phyloP scores from a whole-genome alignment of 2,113 vertebrate species.

The Salminus brasiliensis region DNA sequence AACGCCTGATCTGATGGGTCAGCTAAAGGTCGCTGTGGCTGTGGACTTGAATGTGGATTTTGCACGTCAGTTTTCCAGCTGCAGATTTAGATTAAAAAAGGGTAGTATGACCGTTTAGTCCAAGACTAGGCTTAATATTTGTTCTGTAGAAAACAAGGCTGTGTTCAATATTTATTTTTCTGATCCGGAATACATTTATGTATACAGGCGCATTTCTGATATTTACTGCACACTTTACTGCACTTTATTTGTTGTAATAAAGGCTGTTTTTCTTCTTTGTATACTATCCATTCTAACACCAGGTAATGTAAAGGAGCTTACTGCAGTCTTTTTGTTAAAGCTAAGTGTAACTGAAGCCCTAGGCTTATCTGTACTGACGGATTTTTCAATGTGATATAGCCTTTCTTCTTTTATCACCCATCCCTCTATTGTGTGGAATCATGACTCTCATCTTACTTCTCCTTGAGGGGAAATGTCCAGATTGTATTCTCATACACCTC shows the following conservation, averaged over 20 bases:
- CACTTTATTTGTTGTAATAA: too few relatives aligned
- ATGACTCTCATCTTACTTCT: too few relatives aligned
- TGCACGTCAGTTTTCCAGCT: neutral
- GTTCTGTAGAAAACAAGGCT: neutral
- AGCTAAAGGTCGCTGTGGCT: constrained; percentile 9
- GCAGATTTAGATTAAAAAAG: neutral
- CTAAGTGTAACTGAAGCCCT: neutral
- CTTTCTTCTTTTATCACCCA: neutral
- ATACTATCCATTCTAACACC: neutral
- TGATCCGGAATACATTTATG: neutral
- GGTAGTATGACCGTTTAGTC: neutral
- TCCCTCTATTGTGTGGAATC: neutral
- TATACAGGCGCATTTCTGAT: neutral
- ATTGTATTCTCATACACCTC: too few relatives aligned
- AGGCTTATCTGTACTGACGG: neutral
- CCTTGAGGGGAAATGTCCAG: too few relatives aligned
- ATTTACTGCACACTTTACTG: neutral
- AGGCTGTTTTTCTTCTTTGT: neutral
- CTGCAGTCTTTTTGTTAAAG: too few relatives aligned
- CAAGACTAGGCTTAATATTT: neutral
- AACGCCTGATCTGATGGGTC: constrained; percentile 5
- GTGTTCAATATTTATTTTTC: neutral
- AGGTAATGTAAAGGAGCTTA: too few relatives aligned
- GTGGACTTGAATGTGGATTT: neutral
- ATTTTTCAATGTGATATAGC: neutral